Conservation (phyloP, 2,888 invertebrate genomes). For the Cylloceria caligata region DNA sequence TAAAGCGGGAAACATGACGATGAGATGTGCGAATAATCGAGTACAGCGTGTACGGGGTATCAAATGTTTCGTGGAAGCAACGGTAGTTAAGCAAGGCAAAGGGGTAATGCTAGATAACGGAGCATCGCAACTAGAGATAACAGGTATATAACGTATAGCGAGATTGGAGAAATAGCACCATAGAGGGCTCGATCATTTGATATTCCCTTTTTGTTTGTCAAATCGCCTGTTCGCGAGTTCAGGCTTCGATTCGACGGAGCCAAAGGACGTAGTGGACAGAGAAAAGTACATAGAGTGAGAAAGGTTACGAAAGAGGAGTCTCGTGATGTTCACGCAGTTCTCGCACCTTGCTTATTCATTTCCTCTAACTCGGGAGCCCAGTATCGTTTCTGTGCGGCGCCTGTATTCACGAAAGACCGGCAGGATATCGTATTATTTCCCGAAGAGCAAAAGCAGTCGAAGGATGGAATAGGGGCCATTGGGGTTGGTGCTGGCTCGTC, state of each 20-base stretch:
- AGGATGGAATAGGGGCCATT: slow-evolving; percentile 21
- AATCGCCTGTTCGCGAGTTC: slow-evolving; percentile 15
- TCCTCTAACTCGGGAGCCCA: background rate
- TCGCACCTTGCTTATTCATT: slow-evolving; percentile 24
- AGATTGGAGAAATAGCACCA: slow-evolving; percentile 6
- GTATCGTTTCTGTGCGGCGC: background rate
- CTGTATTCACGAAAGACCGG: slow-evolving; percentile 5
- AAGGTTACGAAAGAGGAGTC: background rate
- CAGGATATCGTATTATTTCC: slow-evolving; percentile 65
- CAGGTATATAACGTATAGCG: background rate
- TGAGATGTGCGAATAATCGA: slow-evolving; percentile 56
- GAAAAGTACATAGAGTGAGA: background rate
- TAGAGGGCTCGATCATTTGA: slow-evolving; percentile 31
- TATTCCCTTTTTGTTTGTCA: slow-evolving; percentile 59
- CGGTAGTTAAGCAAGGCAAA: background rate
- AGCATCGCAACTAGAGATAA: slow-evolving; percentile 13
- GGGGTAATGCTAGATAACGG: background rate
- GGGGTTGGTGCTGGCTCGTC: background rate
- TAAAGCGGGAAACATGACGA: slow-evolving; percentile 48
- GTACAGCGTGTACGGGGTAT: slow-evolving; percentile 18
- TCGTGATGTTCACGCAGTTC: background rate
- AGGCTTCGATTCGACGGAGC: slow-evolving; percentile 21
- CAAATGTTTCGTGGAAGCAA: background rate
- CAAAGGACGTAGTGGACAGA: slow-evolving; percentile 13
- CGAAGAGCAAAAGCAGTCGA: slow-evolving; percentile 50